Evolutionary conservation across 2,113 vertebrate genomes (phyloP).

Genomic region (Percina caprodes): DNA sequence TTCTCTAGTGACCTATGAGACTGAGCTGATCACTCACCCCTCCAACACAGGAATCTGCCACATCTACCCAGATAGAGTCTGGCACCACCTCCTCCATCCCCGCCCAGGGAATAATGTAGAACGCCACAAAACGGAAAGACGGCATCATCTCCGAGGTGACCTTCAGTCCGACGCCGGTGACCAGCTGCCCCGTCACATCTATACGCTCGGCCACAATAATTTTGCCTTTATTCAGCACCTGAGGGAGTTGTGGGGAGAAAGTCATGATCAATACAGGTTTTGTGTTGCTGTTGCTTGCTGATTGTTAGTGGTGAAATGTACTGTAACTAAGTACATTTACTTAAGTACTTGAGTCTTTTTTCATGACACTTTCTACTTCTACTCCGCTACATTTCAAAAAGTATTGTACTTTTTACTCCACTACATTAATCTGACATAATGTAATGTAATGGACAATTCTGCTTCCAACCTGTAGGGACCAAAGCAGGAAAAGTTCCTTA

Average conservation of each 20-base stretch:
- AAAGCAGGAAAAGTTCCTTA: too few species aligned
- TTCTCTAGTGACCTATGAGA: not conserved
- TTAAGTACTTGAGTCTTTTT: too few species aligned
- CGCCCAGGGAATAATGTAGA: constrained; percentile 75
- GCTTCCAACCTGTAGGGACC: too few species aligned
- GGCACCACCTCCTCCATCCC: constrained; percentile 84
- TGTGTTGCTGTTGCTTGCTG: too few species aligned
- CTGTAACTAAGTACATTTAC: too few species aligned
- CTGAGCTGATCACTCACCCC: constrained; percentile 78
- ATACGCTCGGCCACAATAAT: constrained; percentile 71
- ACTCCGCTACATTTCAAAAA: too few species aligned
- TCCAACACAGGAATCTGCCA: constrained; percentile 87
- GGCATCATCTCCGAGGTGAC: constrained; percentile 87
- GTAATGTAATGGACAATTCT: too few species aligned
- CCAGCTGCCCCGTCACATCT: constrained; percentile 20
- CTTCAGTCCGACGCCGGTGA: constrained; percentile 65
- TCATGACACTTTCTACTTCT: too few species aligned
- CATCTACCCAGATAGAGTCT: constrained; percentile 90
- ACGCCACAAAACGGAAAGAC: constrained; percentile 90
- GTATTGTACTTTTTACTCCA: too few species aligned
- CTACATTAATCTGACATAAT: too few species aligned
- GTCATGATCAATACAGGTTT: too few species aligned
- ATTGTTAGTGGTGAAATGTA: too few species aligned
- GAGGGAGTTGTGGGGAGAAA: not conserved
- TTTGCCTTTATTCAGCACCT: constrained; percentile 91